Evolutionary conservation across 1,140 invertebrate species (phyloP), one percentile per base, ranked within the genome.

Genomic region (Lucilia sericata): DNA sequence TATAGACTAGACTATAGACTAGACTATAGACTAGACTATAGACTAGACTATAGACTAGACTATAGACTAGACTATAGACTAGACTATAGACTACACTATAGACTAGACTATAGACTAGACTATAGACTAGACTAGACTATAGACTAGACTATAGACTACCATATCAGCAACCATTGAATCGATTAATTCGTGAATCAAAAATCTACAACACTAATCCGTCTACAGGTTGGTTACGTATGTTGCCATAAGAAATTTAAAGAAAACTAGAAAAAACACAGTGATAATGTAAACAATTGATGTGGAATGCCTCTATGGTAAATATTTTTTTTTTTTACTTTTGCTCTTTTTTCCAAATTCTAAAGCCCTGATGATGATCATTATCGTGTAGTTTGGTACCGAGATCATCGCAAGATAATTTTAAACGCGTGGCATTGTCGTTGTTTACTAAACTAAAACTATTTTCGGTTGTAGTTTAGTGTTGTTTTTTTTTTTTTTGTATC

Each of bases 201-300:
- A n/a, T n/a, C n/a, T 14, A 60, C 55, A 60, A n/a, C 14, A 60
- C 55, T n/a, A 60, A n/a, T 60, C 19, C 21, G 12, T 12, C 3
- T 51, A 80, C 76, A 80, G 76, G 76, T 80, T 80, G 76, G 76
- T n/a, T 51, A 42, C 76, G 76, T 80, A 80, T 80, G 76, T 80
- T 80, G 42, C 76, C 76, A 80, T 80, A 47, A 80, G n/a, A 80
- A 80, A 49, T 10, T 80, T 30, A n/a, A n/a, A 10, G 75, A 17
- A 78, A 10, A 47, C 4, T 47, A 78, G 2, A 78, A 78, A 30
- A 42, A 78, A 42, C 34, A 42, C 75, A n/a, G 10, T 19, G 76
- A 80, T 80, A 80, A 80, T 80, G 19, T 80, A 80, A 80, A 80
- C 76, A 80, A 80, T 80, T 25, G n/a, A 80, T 80, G n/a, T 51